phyloP scores from a whole-genome alignment of 2,888 invertebrate genomes.

The Mimachlamys varia region DNA sequence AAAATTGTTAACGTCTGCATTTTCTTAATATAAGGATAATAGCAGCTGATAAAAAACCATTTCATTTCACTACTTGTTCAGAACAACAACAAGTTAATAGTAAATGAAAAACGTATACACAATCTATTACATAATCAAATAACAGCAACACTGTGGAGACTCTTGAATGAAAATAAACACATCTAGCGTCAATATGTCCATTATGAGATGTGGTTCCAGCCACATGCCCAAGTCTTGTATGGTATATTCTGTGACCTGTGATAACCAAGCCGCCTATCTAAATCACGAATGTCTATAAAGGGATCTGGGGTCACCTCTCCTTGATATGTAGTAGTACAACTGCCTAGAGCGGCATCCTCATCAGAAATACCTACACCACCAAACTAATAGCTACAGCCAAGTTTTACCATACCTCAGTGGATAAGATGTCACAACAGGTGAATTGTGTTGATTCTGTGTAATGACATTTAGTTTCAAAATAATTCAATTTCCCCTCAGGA shows the following conservation, averaged over 20 bases:
- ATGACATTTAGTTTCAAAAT: not conserved
- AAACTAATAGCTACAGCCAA: not conserved
- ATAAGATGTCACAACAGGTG: not conserved
- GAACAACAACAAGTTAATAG: not conserved
- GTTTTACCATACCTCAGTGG: conserved; percentile 29
- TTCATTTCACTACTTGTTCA: not conserved
- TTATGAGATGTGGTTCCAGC: not conserved
- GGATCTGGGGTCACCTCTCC: not conserved
- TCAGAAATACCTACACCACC: not conserved
- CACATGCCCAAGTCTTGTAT: not conserved
- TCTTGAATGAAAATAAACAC: conserved; percentile 17
- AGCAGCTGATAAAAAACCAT: not conserved
- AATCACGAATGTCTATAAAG: conserved; percentile 3
- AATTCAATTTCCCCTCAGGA: not conserved
- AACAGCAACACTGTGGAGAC: not conserved
- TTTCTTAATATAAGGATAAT: not conserved
- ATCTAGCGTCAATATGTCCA: conserved; percentile 31
- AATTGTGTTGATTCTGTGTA: not conserved
- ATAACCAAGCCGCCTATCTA: not conserved
- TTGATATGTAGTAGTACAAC: not conserved
- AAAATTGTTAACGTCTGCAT: conserved; percentile 12
- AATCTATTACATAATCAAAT: conserved; percentile 2
- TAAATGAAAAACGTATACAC: not conserved
- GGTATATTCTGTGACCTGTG: not conserved
- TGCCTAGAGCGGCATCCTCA: not conserved